These are phyloP conservation scores for Catocala fraxini DNA, from an alignment of 2,888 invertebrate genomes.

Conservation along the genomic window DNA sequence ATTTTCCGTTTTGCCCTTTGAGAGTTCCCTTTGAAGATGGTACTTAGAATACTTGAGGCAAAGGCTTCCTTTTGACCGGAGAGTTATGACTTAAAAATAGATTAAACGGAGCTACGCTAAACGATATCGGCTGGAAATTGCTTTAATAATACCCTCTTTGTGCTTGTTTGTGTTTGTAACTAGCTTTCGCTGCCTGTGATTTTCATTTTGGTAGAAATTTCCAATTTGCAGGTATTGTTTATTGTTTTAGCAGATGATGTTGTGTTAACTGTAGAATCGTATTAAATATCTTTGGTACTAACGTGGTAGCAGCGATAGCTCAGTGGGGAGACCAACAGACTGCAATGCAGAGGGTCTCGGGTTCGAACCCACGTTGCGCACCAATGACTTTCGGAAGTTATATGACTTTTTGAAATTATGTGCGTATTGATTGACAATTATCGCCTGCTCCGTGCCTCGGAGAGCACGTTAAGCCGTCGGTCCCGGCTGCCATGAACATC, in stretches of 20 bases:
- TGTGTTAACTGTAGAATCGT: too few relatives aligned
- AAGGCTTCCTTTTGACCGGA: constrained; percentile 62
- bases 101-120: constrained; percentile 57
- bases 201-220: constrained; percentile 19
- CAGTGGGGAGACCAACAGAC: too few relatives aligned
- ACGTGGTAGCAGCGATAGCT: too few relatives aligned
- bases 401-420: too few relatives aligned
- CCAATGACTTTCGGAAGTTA: too few relatives aligned
- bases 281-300: too few relatives aligned
- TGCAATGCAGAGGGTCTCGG: too few relatives aligned
- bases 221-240: constrained; percentile 1
- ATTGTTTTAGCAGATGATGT: not conserved
- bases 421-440: too few relatives aligned
- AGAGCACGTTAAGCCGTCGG: too few relatives aligned
- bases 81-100: constrained; percentile 64
- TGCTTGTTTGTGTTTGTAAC: constrained; percentile 33
- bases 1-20: constrained; percentile 54
- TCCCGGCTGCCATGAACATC: too few relatives aligned
- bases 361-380: too few relatives aligned
- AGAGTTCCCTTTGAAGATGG: constrained; percentile 57
- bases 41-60: constrained; percentile 33
- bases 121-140: constrained; percentile 53
- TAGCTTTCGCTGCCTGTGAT: constrained; percentile 27
- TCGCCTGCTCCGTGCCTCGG: too few relatives aligned
- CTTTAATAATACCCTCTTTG: constrained; percentile 54